phyloP scores from a whole-genome alignment of 2,888 invertebrate genomes.

The Ceramica pisi region DNA sequence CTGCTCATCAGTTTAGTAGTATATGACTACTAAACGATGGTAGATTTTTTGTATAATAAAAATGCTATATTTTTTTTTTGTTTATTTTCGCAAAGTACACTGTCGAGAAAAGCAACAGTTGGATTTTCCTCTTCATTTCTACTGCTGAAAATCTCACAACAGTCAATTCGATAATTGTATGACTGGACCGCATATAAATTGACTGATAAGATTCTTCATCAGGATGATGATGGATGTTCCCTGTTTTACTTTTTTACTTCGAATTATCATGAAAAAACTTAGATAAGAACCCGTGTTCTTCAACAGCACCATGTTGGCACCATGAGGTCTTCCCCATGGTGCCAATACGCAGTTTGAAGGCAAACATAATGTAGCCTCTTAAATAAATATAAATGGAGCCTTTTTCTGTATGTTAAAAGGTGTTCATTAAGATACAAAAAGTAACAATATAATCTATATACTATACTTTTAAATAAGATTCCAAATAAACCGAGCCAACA shows the following conservation, averaged over 20 bases:
- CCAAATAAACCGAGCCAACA: slow-evolving; percentile 14
- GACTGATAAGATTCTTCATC: background rate
- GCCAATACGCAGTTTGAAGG: background rate
- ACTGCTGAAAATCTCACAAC: background rate
- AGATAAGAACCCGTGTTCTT: no score
- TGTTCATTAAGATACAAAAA: no score
- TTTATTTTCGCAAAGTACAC: no score
- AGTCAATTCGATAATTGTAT: background rate
- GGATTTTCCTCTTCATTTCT: background rate
- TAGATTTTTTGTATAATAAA: no score
- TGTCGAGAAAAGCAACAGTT: no score
- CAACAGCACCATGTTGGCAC: no score
- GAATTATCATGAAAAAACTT: background rate
- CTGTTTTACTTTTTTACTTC: background rate
- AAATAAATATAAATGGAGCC: background rate
- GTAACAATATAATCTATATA: no score
- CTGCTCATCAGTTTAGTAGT: no score
- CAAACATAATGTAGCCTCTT: background rate
- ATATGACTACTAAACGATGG: no score
- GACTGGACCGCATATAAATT: background rate
- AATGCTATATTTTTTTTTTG: no score
- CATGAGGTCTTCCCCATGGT: background rate
- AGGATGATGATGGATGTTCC: no score
- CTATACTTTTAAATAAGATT: slow-evolving; percentile 30
- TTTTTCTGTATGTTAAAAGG: background rate